These are phyloP conservation scores for Amiota communis DNA, from an alignment of 2,888 invertebrate genomes.

Conservation along the genomic window DNA sequence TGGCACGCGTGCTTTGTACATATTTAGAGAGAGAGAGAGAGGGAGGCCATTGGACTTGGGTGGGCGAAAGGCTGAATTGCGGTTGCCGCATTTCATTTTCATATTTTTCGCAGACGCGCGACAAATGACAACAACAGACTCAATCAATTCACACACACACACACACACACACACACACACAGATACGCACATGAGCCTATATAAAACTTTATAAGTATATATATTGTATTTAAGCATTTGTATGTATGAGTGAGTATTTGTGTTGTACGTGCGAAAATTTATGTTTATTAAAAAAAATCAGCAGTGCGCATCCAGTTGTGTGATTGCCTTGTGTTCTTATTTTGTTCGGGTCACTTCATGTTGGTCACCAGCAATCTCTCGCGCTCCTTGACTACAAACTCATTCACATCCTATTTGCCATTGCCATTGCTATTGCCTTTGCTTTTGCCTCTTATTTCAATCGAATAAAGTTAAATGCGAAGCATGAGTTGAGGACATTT, in stretches of 20 bases:
- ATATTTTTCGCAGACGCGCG: constrained; percentile 55
- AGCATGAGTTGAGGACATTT: too few relatives aligned
- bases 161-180: constrained; percentile 3
- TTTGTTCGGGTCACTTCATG: constrained; percentile 5
- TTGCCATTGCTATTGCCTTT: too few relatives aligned
- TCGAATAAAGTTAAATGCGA: too few relatives aligned
- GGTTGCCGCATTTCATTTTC: constrained; percentile 56
- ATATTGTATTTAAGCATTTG: constrained; percentile 35
- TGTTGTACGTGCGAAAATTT: constrained; percentile 50
- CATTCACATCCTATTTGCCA: too few relatives aligned
- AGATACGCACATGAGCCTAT: constrained; percentile 36
- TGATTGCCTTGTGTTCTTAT: background rate
- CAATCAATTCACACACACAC: constrained; percentile 51
- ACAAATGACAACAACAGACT: constrained; percentile 58
- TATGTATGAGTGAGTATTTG: constrained; percentile 22
- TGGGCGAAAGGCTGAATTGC: background rate
- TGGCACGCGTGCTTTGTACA: background rate
- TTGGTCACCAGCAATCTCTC: background rate
- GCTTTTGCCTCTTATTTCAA: too few relatives aligned
- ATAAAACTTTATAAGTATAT: background rate
- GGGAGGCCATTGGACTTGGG: background rate
- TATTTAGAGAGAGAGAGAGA: too few relatives aligned
- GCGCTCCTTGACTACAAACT: too few relatives aligned
- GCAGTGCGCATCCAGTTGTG: constrained; percentile 54
- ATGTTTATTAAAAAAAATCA: constrained; percentile 59